Conservation (phyloP, 2,113 vertebrate genomes). For the Ochotona princeps region DNA sequence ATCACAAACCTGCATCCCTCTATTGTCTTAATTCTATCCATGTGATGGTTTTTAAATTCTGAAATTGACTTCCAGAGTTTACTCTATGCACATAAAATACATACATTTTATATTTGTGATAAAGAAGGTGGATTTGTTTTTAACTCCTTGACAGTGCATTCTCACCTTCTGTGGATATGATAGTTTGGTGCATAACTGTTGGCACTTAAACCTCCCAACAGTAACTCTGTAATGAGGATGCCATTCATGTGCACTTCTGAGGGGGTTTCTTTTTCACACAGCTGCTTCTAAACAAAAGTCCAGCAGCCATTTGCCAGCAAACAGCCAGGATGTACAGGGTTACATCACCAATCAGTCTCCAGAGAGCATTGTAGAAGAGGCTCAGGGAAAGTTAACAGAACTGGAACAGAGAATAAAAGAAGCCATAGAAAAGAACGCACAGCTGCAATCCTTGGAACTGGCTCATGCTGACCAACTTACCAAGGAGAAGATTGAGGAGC, state of each 20-base stretch:
- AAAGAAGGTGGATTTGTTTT: constrained; percentile 67
- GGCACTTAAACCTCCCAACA: constrained; percentile 81
- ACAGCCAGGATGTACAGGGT: constrained; percentile 92
- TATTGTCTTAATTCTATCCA: constrained; percentile 71
- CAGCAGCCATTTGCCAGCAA: constrained; percentile 92
- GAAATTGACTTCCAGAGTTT: constrained; percentile 74
- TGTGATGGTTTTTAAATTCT: constrained; percentile 61
- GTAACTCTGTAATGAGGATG: constrained; percentile 89
- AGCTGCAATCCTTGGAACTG: constrained; percentile 98
- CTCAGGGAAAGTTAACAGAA: constrained; percentile 99
- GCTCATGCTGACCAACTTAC: constrained; percentile 99
- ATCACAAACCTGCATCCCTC: constrained; percentile 75
- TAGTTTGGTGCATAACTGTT: constrained; percentile 82
- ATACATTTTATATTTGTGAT: constrained; percentile 75
- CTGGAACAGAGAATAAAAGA: constrained; percentile 99
- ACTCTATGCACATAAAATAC: constrained; percentile 78
- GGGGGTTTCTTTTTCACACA: constrained; percentile 93
- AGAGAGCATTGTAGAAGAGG: constrained; percentile 99
- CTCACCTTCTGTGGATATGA: constrained; percentile 79
- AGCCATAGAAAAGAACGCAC: constrained; percentile 99
- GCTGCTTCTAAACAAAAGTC: constrained; percentile 97
- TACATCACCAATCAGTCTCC: constrained; percentile 96
- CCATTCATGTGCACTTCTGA: constrained; percentile 90
- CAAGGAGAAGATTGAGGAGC: constrained; percentile 99
- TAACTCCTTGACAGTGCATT: constrained; percentile 69